Evolutionary conservation across 2,113 vertebrate species (phyloP), one percentile per base, ranked within the genome.

Genomic region (Xenopus laevis): DNA sequence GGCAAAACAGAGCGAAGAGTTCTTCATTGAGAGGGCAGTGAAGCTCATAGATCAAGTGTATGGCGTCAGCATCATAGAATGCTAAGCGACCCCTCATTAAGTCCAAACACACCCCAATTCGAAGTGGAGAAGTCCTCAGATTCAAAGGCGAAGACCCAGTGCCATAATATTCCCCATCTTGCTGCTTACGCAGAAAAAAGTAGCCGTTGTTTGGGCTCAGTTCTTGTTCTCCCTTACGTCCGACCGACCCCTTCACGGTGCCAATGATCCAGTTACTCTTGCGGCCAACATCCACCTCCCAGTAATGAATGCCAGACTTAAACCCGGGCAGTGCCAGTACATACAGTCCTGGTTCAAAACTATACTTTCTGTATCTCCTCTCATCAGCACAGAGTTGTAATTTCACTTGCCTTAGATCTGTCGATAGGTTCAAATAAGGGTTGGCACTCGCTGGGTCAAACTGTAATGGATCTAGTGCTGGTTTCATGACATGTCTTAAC

Each of bases 231-330:
- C 79, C 91, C 72, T 95, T 92, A 72, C 94, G 88, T 55, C 80
- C 78, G 74, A 93, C 90, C 0, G 91, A 93, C 16, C 92, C 92
- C 10, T 66, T 81, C 55, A 88, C 94, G 53, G 94, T 91, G 0
- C 94, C 95, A 0, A 96, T 74, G 0, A 89, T 88, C 95, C 95
- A 96, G 53, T 83, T 86, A 7, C 64, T 68, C 1, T 84, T 86
- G 0, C 27, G 1, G 0, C 77, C 81, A 2, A 91, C 88, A 69
- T 68, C 84, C 1, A 92, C 87, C 70, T 91, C 88, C 89, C 91
- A 92, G 82, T 86, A 92, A 44, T 85, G 85, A 0, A 81, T 79
- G 9, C 91, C 90, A 0, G 86, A 79, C 20, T 67, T 61, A 53
- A 85, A 80, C 67, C 80, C 74, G n/a, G 85, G 80, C 40, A 47